Evolutionary conservation across 2,113 vertebrate genomes (phyloP).

Genomic region (Chrysemys picta): DNA sequence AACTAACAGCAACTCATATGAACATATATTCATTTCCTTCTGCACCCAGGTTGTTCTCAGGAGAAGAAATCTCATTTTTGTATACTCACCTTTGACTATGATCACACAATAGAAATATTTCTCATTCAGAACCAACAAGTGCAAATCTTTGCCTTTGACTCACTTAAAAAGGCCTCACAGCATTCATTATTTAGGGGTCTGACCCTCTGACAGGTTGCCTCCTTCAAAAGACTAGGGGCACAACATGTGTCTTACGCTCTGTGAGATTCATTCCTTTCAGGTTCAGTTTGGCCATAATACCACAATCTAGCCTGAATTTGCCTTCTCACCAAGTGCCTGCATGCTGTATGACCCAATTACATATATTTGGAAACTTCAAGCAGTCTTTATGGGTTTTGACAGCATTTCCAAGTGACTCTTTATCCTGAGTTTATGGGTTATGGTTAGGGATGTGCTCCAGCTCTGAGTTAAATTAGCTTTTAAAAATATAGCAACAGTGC

Average conservation of each 20-base stretch:
- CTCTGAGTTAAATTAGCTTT: background rate
- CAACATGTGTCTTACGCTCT: background rate
- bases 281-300: background rate
- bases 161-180: background rate
- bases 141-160: constrained; percentile 21
- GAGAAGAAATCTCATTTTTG: background rate
- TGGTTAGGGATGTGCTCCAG: background rate
- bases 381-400: background rate
- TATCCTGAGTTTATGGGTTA: background rate
- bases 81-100: background rate
- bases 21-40: background rate
- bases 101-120: constrained; percentile 14
- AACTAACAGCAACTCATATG: background rate
- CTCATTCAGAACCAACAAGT: background rate
- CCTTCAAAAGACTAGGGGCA: background rate
- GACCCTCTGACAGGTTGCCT: constrained; percentile 11
- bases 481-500: background rate
- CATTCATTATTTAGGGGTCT: constrained; percentile 15
- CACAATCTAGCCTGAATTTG: background rate
- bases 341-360: background rate
- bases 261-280: background rate
- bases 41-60: background rate
- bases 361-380: background rate
- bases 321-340: background rate
- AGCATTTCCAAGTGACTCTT: background rate